Evolutionary conservation across 2,888 invertebrate genomes (phyloP), one percentile per base, ranked within the genome.

Genomic region (Mimachlamys varia): DNA sequence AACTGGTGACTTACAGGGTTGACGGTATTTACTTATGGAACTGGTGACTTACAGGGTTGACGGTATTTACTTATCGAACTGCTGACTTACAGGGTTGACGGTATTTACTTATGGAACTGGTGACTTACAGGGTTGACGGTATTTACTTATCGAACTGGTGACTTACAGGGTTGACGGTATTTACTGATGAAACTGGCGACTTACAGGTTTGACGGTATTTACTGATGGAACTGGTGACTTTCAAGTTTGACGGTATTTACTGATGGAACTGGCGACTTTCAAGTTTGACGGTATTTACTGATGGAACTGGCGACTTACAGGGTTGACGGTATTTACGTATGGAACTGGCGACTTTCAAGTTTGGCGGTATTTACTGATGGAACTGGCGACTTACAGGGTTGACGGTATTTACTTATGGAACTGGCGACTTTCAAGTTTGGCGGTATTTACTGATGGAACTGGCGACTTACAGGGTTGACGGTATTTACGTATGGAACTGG

Each of bases 191-290:
- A 44, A 44, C 7, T 44, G 22, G 49, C 10, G 17, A 89, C 91
- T 55, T 92, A 94, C 94, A 37, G 92, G 92, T 55, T 92, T 91
- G 58, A 94, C 90, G n/a, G 90, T 90, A 17, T 94, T 93, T 55
- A 92, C 58, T 44, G 3, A 3, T 44, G 7, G 3, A 44, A 44
- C 7, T 44, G 22, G 49, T 13, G 17, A 89, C 91, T 55, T 92
- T 94, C 94, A 37, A 92, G 92, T 55, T 92, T 91, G 58, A 94
- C 90, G n/a, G 90, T 90, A 17, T 94, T 93, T 55, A 92, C 58
- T 44, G 3, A 3, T 44, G 7, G 3, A 44, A 44, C 7, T 44
- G 22, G 49, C 10, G 17, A 89, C 91, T 55, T 92, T 94, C 94
- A 37, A 92, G 92, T 55, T 92, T 91, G 58, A 94, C 90, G n/a